These are phyloP conservation scores for Hyposmocoma kahamanoa DNA, from an alignment of 1,140 invertebrate species.

Conservation along the genomic window DNA sequence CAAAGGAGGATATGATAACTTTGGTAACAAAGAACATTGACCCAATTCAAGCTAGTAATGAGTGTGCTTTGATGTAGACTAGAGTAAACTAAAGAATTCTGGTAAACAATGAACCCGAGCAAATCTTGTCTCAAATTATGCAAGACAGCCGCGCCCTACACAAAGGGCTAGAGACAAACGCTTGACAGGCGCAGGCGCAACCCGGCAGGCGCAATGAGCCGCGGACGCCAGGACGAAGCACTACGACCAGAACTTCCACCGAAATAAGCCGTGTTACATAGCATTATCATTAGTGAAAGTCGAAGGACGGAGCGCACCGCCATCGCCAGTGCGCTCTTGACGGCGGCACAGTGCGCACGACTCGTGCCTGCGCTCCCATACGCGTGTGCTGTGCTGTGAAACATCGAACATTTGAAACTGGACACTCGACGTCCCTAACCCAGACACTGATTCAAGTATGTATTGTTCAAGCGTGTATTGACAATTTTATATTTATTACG, in stretches of 20 bases:
- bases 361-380: conserved; percentile 11
- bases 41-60: too few species aligned
- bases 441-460: conserved; percentile 54
- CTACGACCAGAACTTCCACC: conserved; percentile 8
- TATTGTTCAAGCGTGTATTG: too few species aligned
- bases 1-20: too few species aligned
- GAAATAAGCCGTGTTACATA: conserved; percentile 18
- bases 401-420: conserved; percentile 20
- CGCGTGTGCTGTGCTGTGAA: conserved; percentile 24
- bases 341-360: conserved; percentile 27
- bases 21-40: too few species aligned
- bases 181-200: not conserved
- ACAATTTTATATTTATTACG: conserved; percentile 1
- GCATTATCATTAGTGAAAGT: conserved; percentile 57
- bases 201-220: not conserved
- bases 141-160: not conserved
- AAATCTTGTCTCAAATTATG: too few species aligned
- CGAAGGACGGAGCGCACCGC: conserved; percentile 35
- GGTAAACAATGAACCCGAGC: too few species aligned
- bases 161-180: not conserved
- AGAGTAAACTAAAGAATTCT: too few species aligned
- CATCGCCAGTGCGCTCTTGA: conserved; percentile 31
- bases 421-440: conserved; percentile 15
- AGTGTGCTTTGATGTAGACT: too few species aligned
- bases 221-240: conserved; percentile 12